A percentile compares a stretch with the other conserved stretches of the same genome.
Evolutionary conservation across 2,888 invertebrate species (phyloP).

Genomic region (Blastobasis adustella): DNA sequence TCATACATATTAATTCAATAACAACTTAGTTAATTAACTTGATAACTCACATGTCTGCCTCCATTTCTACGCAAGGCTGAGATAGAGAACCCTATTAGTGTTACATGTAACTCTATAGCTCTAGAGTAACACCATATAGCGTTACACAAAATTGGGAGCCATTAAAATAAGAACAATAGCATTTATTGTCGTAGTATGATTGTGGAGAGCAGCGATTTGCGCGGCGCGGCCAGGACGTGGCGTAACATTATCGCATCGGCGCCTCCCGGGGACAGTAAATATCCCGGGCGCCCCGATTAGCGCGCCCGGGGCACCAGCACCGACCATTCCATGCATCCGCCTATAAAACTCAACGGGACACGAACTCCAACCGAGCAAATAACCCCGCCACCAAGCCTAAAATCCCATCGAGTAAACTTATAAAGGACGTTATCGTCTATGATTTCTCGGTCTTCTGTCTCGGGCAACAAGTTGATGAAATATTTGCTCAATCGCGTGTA

Average conservation of each 20-base stretch:
- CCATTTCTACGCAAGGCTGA: no score
- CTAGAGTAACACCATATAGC: no score
- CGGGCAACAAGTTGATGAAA: slow-evolving; percentile 70
- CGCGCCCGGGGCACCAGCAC: slow-evolving; percentile 31
- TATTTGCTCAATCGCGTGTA: slow-evolving; percentile 69
- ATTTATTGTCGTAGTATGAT: slow-evolving; percentile 2
- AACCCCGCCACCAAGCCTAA: slow-evolving; percentile 8
- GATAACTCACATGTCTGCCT: no score
- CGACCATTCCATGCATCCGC: slow-evolving; percentile 14
- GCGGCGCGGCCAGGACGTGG: slow-evolving; percentile 27
- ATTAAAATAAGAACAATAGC: no score
- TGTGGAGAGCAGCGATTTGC: slow-evolving; percentile 31
- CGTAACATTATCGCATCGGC: slow-evolving; percentile 48
- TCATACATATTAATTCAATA: no score
- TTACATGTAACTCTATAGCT: no score
- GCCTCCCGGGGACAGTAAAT: slow-evolving; percentile 55
- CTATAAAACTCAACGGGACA: background rate
- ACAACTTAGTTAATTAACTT: no score
- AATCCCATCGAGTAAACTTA: slow-evolving; percentile 36
- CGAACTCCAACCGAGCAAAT: slow-evolving; percentile 13
- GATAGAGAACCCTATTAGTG: no score
- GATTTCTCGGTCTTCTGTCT: slow-evolving; percentile 46
- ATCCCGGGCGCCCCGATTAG: slow-evolving; percentile 49
- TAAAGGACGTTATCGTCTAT: slow-evolving; percentile 43
- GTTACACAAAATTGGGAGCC: no score